phyloP scores from a whole-genome alignment of 2,888 invertebrate genomes.

The Microchrysa polita region DNA sequence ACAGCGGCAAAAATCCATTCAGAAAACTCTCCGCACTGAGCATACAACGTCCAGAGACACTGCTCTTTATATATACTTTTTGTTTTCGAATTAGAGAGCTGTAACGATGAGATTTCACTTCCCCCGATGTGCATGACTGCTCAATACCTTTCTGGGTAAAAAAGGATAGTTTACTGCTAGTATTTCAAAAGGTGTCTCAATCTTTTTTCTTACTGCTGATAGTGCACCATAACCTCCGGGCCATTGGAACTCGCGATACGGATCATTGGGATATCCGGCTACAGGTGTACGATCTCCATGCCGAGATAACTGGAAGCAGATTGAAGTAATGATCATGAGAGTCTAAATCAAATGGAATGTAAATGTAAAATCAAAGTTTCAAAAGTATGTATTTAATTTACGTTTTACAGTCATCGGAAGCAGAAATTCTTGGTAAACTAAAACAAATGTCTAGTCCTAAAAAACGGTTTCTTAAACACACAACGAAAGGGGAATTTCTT shows the following conservation, averaged over 20 bases:
- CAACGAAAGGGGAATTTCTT: too few relatives aligned
- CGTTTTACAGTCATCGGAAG: too few relatives aligned
- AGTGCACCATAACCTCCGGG: slow-evolving; percentile 9
- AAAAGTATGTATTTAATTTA: too few relatives aligned
- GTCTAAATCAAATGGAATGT: too few relatives aligned
- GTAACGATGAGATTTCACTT: slow-evolving; percentile 7
- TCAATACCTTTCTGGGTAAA: slow-evolving; percentile 16
- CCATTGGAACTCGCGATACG: background rate
- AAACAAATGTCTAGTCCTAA: too few relatives aligned
- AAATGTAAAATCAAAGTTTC: too few relatives aligned
- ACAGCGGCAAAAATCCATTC: slow-evolving; percentile 1
- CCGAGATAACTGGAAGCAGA: background rate
- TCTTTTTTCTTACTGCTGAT: background rate
- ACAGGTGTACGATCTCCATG: slow-evolving; percentile 14
- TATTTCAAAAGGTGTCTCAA: slow-evolving; percentile 2
- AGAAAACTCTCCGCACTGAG: slow-evolving; percentile 22
- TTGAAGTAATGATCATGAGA: too few relatives aligned
- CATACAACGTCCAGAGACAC: slow-evolving; percentile 8
- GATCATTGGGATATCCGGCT: background rate
- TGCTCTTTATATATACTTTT: slow-evolving; percentile 9
- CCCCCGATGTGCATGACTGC: slow-evolving; percentile 8
- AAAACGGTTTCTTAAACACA: too few relatives aligned
- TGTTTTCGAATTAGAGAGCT: background rate
- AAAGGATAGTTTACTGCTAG: background rate
- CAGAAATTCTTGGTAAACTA: too few relatives aligned